Evolutionary conservation across 2,888 invertebrate genomes (phyloP).

Genomic region (Nebria salina): DNA sequence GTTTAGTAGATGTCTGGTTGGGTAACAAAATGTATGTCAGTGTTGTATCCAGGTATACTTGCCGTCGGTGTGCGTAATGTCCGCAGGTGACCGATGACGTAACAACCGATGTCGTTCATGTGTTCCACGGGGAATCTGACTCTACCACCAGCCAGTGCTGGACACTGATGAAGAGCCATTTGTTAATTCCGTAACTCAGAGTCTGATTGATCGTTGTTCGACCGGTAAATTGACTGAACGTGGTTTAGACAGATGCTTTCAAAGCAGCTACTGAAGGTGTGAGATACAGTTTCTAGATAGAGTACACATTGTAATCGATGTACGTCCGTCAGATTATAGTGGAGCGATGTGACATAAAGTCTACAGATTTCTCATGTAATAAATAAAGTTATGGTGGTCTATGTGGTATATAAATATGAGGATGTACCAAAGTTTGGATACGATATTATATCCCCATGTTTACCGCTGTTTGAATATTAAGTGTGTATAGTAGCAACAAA

Average conservation of each 20-base stretch:
- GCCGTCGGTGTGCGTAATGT: conserved; percentile 8
- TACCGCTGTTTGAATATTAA: neutral
- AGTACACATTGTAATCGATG: conserved; percentile 8
- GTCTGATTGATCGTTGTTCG: conserved; percentile 19
- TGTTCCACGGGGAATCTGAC: conserved; percentile 7
- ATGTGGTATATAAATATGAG: too few relatives aligned
- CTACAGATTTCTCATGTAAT: neutral
- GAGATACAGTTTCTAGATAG: conserved; percentile 6
- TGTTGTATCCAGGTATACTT: conserved; percentile 16
- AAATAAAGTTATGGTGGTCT: neutral
- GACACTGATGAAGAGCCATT: conserved; percentile 19
- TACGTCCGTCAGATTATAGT: conserved; percentile 11
- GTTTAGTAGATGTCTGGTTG: neutral
- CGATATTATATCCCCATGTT: neutral
- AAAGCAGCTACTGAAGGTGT: neutral
- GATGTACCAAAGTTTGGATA: neutral
- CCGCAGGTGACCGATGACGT: conserved; percentile 36
- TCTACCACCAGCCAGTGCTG: conserved; percentile 3
- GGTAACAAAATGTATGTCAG: neutral
- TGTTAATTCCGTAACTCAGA: conserved; percentile 8
- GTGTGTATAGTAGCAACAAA: neutral
- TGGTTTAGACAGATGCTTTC: conserved; percentile 14
- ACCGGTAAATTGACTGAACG: conserved; percentile 21
- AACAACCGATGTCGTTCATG: neutral
- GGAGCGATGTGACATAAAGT: neutral